These are phyloP conservation scores for Rhyacichthys aspro DNA, from an alignment of 2,797 vertebrate species.

Conservation along the genomic window DNA sequence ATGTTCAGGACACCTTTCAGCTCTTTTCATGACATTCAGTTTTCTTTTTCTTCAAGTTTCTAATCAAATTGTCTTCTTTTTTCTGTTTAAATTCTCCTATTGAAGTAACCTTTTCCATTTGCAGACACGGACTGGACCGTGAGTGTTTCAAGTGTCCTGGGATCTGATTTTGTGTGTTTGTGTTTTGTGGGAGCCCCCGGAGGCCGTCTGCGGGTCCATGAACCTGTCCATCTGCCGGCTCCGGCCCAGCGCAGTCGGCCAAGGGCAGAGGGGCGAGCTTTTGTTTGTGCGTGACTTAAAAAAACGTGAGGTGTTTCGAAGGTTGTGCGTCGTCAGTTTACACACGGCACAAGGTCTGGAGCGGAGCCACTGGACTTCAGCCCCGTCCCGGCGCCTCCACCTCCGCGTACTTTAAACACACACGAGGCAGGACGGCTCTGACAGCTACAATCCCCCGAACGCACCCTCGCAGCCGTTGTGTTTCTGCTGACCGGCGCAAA, in stretches of 20 bases:
- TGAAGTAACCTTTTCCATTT: no score
- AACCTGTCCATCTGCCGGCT: constrained; percentile 9
- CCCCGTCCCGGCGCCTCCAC: constrained; percentile 52
- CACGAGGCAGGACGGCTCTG: constrained; percentile 46
- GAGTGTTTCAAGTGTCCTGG: no score
- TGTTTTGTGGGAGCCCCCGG: no score
- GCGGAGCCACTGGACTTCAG: constrained; percentile 84
- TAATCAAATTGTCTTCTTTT: no score
- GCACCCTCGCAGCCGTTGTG: constrained; percentile 76
- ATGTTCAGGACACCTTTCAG: no score
- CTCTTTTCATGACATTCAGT: no score
- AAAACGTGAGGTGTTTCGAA: constrained; percentile 40
- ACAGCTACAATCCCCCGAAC: constrained; percentile 53
- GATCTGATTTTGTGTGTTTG: no score
- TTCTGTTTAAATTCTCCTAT: no score
- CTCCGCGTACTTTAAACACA: constrained; percentile 46
- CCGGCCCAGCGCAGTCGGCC: constrained; percentile 47
- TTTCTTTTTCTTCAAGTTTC: no score
- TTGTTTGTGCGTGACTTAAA: constrained; percentile 36
- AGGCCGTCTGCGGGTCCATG: background rate
- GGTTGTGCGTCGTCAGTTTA: constrained; percentile 67
- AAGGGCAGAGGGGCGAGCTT: constrained; percentile 67
- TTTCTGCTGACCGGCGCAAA: constrained; percentile 92
- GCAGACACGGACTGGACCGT: no score
- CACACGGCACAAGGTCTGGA: constrained; percentile 89